Evolutionary conservation across 1,140 invertebrate genomes (phyloP).

Genomic region (Bombyx mandarina): DNA sequence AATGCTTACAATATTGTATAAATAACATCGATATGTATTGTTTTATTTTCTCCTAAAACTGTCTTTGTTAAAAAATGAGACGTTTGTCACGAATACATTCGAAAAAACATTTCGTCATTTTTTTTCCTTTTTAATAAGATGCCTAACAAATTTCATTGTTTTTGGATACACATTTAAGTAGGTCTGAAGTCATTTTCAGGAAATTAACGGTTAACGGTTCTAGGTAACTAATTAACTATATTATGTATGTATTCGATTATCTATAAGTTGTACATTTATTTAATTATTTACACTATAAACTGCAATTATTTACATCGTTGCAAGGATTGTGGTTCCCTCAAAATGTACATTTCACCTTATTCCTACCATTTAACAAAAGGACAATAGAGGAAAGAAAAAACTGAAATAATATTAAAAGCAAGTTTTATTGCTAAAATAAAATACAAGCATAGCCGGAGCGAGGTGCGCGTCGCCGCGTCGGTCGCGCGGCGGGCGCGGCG

Average conservation of each 20-base stretch:
- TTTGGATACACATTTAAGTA: slow-evolving; percentile 17
- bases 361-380: slow-evolving; percentile 26
- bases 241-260: slow-evolving; percentile 17
- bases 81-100: slow-evolving; percentile 2
- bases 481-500: too few species aligned
- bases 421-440: slow-evolving; percentile 72
- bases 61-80: slow-evolving; percentile 8
- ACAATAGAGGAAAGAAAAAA: slow-evolving; percentile 54
- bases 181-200: slow-evolving; percentile 34
- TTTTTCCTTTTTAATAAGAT: slow-evolving; percentile 8
- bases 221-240: slow-evolving; percentile 39
- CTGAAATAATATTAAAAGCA: slow-evolving; percentile 67
- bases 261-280: slow-evolving; percentile 32
- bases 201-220: slow-evolving; percentile 22
- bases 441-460: slow-evolving; percentile 57
- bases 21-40: slow-evolving; percentile 69
- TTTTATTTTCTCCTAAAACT: slow-evolving; percentile 51
- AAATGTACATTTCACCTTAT: slow-evolving; percentile 55
- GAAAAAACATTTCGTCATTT: not conserved
- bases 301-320: slow-evolving; percentile 52
- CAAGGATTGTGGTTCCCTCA: slow-evolving; percentile 70
- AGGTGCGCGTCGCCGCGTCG: too few species aligned
- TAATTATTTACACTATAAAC: slow-evolving; percentile 46
- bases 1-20: slow-evolving; percentile 47
- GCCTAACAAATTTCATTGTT: slow-evolving; percentile 26